Percentiles rank a stretch among this genome's conserved stretches.
These are phyloP conservation scores for Palythoa caribaeorum DNA, from an alignment of 92 coral and sea anemone genomes.

Conservation along the genomic window DNA sequence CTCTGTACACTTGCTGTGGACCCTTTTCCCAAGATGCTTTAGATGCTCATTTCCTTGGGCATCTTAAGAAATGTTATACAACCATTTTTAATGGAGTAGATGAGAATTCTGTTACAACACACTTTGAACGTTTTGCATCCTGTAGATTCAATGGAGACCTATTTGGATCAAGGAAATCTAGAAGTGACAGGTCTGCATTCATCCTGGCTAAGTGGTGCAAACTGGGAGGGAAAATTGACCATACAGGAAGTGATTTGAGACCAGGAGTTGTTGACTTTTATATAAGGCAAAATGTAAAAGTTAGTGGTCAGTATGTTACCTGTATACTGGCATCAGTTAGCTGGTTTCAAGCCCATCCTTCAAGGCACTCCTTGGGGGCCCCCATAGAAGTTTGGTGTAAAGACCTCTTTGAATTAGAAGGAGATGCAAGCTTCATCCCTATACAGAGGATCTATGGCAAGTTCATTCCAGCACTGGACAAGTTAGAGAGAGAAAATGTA, in stretches of 20 bases:
- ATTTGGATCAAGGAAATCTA: conserved; percentile 45
- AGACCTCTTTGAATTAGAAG: conserved; percentile 67
- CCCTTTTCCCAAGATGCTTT: conserved; percentile 41
- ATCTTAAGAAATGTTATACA: conserved; percentile 55
- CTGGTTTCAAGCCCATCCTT: conserved; percentile 68
- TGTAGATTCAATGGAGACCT: conserved; percentile 45
- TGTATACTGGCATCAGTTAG: conserved; percentile 65
- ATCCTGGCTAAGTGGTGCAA: conserved; percentile 60
- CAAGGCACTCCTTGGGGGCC: conserved; percentile 49
- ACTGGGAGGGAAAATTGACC: conserved; percentile 54
- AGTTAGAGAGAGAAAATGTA: conserved; percentile 7
- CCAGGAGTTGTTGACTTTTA: conserved; percentile 73
- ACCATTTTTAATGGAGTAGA: conserved; percentile 61
- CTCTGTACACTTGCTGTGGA: conserved; percentile 20
- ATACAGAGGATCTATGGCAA: conserved; percentile 62
- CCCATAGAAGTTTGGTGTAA: conserved; percentile 75
- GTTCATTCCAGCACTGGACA: conserved; percentile 37
- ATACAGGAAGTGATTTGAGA: conserved; percentile 57
- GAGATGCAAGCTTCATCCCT: conserved; percentile 72
- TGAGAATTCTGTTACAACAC: conserved; percentile 59
- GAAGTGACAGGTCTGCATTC: conserved; percentile 59
- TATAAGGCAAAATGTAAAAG: conserved; percentile 58
- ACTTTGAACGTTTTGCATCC: conserved; percentile 50
- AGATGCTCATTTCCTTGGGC: conserved; percentile 39
- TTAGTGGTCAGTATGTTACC: conserved; percentile 47